phyloP scores from a whole-genome alignment of 2,888 invertebrate species.

The Acrobasis suavella region DNA sequence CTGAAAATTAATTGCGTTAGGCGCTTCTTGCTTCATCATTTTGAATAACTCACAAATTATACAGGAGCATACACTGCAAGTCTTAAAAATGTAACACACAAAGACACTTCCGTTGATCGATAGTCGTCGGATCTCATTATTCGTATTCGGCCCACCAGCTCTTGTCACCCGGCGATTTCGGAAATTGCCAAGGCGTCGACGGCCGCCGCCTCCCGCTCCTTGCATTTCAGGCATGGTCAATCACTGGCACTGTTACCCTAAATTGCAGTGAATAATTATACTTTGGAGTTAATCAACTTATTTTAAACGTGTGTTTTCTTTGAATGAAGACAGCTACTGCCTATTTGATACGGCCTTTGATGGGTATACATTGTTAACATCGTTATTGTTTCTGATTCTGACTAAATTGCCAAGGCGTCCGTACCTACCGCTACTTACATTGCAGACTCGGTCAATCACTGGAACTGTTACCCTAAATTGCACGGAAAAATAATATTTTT shows the following conservation, averaged over 20 bases:
- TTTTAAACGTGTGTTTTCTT: no score
- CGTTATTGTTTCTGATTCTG: no score
- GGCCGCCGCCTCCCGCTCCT: constrained; percentile 54
- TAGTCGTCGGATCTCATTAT: constrained; percentile 64
- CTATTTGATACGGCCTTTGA: no score
- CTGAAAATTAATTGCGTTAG: no score
- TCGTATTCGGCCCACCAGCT: constrained; percentile 71
- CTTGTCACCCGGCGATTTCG: constrained; percentile 80
- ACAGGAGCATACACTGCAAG: not conserved
- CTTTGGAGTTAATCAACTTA: not conserved
- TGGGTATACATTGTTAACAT: no score
- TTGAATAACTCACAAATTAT: no score
- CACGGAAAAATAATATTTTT: constrained; percentile 36
- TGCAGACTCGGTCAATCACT: no score
- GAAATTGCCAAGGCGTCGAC: constrained; percentile 79
- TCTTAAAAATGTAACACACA: not conserved
- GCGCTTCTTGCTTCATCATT: no score
- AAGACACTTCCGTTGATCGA: constrained; percentile 17
- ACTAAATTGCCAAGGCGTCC: no score
- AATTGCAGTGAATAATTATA: constrained; percentile 45
- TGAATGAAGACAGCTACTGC: no score
- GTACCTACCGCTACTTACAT: no score
- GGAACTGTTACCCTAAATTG: constrained; percentile 42
- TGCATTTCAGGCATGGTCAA: constrained; percentile 62
- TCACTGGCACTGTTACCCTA: constrained; percentile 53